Evolutionary conservation across 2,888 invertebrate genomes (phyloP).

Genomic region (Urechis unicinctus): DNA sequence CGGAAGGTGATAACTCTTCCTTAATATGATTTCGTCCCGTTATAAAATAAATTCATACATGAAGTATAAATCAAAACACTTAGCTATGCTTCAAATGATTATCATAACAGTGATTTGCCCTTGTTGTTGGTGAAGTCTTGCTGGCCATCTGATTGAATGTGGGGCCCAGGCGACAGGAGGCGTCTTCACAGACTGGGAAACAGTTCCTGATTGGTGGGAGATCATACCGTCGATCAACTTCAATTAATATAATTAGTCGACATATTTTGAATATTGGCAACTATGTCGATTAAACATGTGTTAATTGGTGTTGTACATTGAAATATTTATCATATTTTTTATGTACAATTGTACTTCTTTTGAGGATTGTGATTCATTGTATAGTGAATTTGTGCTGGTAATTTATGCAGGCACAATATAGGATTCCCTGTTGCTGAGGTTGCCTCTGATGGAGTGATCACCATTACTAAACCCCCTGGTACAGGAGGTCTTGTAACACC

Average conservation of each 20-base stretch:
- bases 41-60: not conserved
- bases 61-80: not conserved
- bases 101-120: too few relatives aligned
- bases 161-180: constrained; percentile 56
- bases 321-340: too few relatives aligned
- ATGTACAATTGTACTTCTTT: too few relatives aligned
- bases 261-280: not conserved
- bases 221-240: not conserved
- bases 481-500: constrained; percentile 53
- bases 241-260: not conserved
- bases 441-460: constrained; percentile 45
- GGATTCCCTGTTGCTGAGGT: constrained; percentile 55
- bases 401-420: constrained; percentile 44
- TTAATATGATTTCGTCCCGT: too few relatives aligned
- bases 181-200: constrained; percentile 54
- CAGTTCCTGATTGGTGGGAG: constrained; percentile 49
- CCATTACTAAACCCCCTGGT: constrained; percentile 51
- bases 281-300: not conserved
- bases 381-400: not conserved
- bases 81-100: too few relatives aligned
- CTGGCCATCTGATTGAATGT: constrained; percentile 56
- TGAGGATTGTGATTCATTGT: too few relatives aligned
- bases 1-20: constrained; percentile 41
- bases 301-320: not conserved
- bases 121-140: constrained; percentile 51